phyloP scores from a whole-genome alignment of 2,888 invertebrate species.

The Diabrotica balteata region DNA sequence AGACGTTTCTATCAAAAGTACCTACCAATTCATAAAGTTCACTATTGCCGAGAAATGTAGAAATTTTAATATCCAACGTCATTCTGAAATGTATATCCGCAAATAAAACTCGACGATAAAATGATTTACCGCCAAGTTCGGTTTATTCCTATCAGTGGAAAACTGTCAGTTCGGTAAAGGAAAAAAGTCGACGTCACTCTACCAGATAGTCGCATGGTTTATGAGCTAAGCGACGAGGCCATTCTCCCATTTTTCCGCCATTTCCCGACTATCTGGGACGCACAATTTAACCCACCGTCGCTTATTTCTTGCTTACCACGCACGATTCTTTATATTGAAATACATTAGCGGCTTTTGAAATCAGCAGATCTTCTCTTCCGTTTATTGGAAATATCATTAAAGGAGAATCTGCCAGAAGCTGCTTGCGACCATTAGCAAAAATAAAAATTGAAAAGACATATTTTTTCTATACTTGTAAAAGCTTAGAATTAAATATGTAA shows the following conservation, averaged over 20 bases:
- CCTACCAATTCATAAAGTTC: too few relatives aligned
- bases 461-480: too few relatives aligned
- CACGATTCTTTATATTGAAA: constrained; percentile 43
- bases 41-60: too few relatives aligned
- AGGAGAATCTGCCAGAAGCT: neutral
- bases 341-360: constrained; percentile 36
- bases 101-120: constrained; percentile 10
- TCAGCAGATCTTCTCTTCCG: constrained; percentile 14
- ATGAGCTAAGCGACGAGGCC: constrained; percentile 48
- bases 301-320: constrained; percentile 46
- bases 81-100: neutral
- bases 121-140: constrained; percentile 16
- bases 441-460: too few relatives aligned
- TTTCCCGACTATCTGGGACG: constrained; percentile 50
- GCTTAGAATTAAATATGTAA: too few relatives aligned
- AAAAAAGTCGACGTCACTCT: constrained; percentile 44
- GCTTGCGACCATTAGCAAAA: too few relatives aligned
- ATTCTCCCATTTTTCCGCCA: constrained; percentile 40
- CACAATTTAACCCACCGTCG: constrained; percentile 50
- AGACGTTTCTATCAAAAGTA: too few relatives aligned
- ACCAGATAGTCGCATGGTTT: constrained; percentile 52
- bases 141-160: constrained; percentile 23
- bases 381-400: constrained; percentile 3
- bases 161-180: constrained; percentile 29
- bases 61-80: too few relatives aligned